A percentile compares a stretch with the other conserved stretches of the same genome.
Conservation (phyloP, 2,888 invertebrate species). For the Elgonia sp. region DNA sequence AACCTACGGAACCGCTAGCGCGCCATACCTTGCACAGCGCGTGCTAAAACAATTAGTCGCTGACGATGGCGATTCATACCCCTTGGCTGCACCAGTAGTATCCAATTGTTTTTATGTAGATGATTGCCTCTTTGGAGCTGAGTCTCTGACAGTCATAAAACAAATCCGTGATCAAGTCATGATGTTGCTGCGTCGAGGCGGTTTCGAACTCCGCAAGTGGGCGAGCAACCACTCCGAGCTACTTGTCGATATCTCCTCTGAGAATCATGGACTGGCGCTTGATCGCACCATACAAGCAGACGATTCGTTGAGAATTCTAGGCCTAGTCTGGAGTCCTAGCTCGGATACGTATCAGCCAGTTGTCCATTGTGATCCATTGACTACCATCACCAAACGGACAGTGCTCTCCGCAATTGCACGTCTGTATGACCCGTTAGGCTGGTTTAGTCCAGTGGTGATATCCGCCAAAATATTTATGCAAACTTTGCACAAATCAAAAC, state of each 20-base stretch:
- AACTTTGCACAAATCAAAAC: too few species aligned
- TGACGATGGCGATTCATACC: constrained; percentile 33
- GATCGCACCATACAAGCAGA: neutral
- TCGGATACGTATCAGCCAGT: neutral
- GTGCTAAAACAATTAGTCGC: constrained; percentile 45
- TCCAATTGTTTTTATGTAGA: constrained; percentile 39
- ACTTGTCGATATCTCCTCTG: neutral
- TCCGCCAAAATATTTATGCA: too few species aligned
- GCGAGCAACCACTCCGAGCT: constrained; percentile 17
- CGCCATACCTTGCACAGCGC: constrained; percentile 46
- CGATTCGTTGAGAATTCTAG: neutral
- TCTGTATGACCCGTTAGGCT: too few species aligned
- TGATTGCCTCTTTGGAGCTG: constrained; percentile 23
- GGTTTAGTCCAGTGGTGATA: too few species aligned
- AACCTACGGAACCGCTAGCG: constrained; percentile 48
- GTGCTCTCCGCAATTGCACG: neutral
- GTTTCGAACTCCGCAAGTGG: constrained; percentile 51
- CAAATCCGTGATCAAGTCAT: too few species aligned
- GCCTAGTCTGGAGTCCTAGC: neutral
- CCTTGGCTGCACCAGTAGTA: constrained; percentile 15
- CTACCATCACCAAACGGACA: neutral
- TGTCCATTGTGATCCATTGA: neutral
- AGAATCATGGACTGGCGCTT: neutral
- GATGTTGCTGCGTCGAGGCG: neutral
- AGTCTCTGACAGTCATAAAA: too few species aligned